Evolutionary conservation across 2,113 vertebrate species (phyloP), one percentile per base, ranked within the genome.

Genomic region (Colistium nudipinnis): DNA sequence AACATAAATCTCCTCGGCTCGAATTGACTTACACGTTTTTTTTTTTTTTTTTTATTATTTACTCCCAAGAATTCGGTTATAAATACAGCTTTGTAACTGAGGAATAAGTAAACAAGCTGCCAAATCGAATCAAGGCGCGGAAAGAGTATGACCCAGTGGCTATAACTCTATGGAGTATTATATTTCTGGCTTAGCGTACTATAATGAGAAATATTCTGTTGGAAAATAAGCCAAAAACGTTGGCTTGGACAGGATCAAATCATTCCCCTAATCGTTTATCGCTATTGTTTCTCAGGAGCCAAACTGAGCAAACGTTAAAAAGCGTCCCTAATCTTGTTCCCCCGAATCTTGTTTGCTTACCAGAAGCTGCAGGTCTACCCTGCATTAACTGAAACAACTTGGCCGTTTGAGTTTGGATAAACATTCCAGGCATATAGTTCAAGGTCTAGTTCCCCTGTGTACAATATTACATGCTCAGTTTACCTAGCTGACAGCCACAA

Each of bases 121-220:
- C 22, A 63, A 76, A 64, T 74, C 35, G 19, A 72, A 71, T 73
- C 19, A 44, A 24, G 14, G 36, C 60, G 31, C 59, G 7, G 38
- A 33, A 49, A 38, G 55, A 72, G 28, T 62, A 28, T 20, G 61
- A 74, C 27, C 24, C 59, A 70, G 82, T 74, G 38, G 14, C 48
- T 59, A 17, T 45, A 19, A 52, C 63, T 64, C 62, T 84, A 69
- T 59, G 25, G 30, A 28, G 60, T 65, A 84, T 72, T 76, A 38
- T 54, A 41, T 78, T 70, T 47, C n/a, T 56, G 59, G 22, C 33
- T 75, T 64, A 61, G 33, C 31, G 59, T 51, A 66, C 16, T 12
- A 28, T 62, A 79, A 43, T 61, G 5, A 53, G 57, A 47, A 70
- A 81, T 71, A 55, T 49, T 38, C 30, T 59, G 20, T 27, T 11